Conservation (phyloP, 2,113 vertebrate genomes). For the Ophiodon elongatus region DNA sequence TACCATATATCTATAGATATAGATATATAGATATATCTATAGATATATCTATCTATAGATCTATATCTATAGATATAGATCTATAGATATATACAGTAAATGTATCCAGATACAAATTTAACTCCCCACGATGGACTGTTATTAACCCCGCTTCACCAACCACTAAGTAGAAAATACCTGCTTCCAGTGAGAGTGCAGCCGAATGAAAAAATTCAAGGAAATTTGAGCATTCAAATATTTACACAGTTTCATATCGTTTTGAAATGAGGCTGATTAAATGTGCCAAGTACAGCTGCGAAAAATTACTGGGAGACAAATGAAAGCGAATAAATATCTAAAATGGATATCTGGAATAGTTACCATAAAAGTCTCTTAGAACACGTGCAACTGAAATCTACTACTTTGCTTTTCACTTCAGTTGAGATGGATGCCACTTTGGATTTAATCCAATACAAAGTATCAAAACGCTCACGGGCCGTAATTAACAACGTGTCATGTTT, state of each 20-base stretch:
- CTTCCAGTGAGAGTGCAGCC: neutral
- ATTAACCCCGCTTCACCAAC: neutral
- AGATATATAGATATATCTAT: neutral
- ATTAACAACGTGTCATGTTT: no score
- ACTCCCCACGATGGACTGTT: neutral
- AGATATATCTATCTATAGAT: no score
- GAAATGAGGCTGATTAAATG: neutral
- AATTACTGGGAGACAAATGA: no score
- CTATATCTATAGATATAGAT: no score
- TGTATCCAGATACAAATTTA: neutral
- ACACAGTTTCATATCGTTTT: neutral
- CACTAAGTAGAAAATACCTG: neutral
- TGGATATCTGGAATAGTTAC: neutral
- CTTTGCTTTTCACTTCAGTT: neutral
- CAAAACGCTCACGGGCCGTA: no score
- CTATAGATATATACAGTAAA: no score
- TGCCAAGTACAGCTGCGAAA: neutral
- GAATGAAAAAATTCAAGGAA: neutral
- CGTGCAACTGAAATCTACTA: neutral
- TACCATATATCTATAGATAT: neutral
- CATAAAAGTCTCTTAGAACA: neutral
- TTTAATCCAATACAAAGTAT: no score
- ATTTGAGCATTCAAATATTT: slow-evolving; percentile 9
- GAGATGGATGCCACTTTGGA: neutral
- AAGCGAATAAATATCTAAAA: neutral